These are phyloP conservation scores for Xanthia icteritia DNA, from an alignment of 2,888 invertebrate genomes.

Conservation along the genomic window DNA sequence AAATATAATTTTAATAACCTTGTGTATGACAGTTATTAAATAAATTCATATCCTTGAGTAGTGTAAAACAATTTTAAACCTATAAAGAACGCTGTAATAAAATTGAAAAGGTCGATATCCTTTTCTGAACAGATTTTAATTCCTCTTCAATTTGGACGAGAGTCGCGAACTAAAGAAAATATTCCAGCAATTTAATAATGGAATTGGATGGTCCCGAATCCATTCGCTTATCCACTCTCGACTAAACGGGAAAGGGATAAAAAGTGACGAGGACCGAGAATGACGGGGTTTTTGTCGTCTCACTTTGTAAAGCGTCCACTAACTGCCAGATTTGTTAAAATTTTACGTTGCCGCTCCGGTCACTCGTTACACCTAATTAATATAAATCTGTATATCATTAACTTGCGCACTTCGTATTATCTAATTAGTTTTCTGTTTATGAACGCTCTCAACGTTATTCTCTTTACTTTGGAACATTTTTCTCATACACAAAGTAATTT, in stretches of 20 bases:
- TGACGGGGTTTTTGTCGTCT: conserved; percentile 68
- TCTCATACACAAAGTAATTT: conserved; percentile 56
- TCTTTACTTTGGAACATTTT: conserved; percentile 35
- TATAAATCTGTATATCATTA: conserved; percentile 65
- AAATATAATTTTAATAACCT: neutral
- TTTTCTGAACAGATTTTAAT: conserved; percentile 36
- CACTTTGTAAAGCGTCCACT: conserved; percentile 59
- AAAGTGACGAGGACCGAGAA: conserved; percentile 41
- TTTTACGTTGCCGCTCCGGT: conserved; percentile 65
- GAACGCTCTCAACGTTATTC: conserved; percentile 38
- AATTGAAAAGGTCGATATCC: conserved; percentile 3
- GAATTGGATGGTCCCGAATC: conserved; percentile 55
- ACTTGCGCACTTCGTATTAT: conserved; percentile 38
- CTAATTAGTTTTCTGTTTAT: conserved; percentile 58
- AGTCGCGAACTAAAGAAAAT: conserved; percentile 41
- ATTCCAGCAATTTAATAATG: conserved; percentile 58
- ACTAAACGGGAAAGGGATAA: conserved; percentile 60
- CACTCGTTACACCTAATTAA: conserved; percentile 74
- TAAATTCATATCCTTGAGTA: neutral
- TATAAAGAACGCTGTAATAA: conserved; percentile 6
- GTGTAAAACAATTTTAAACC: neutral
- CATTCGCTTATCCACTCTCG: conserved; percentile 63
- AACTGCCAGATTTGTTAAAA: conserved; percentile 72
- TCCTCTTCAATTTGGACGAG: conserved; percentile 35
- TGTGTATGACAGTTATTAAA: neutral